Base-by-base conservation (phyloP, 2,888 invertebrate species). In the Tigriopus californicus region DNA sequence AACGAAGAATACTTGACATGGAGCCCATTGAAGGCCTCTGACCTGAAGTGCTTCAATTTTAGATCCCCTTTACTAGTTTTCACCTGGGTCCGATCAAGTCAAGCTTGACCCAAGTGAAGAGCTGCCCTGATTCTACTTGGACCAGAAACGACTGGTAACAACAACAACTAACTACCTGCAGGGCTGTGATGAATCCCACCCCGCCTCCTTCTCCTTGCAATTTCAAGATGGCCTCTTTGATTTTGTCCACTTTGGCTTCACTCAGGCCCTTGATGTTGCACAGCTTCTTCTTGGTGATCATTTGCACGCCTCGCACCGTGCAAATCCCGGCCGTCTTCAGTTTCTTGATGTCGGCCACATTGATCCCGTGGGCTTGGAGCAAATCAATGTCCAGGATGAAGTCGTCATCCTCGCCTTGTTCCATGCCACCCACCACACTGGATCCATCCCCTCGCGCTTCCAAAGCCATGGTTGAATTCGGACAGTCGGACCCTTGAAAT, bases 281-380 rank as follows among this genome's bases (percentile, higher is more conserved):
- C 58, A 86, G 68, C 67, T 79, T 82, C 67, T 82, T 83, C 66
- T 77, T 79, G 13, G 83, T 84, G 1, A 78, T 79, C 86, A 86
- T 86, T 68, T 83, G 82, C 60, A 85, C 75, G 1, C 85, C 86
- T 74, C 83, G 84, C 53, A 86, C 77, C 0, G 85, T 86, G 66
- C 83, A 85, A 66, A 86, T 83, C 63, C 85, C 85, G 52, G 78
- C 77, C 13, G 77, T 74, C 70, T 85, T 84, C 64, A 86, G 70
- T 69, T 82, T 82, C 71, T 83, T 83, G 33, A 86, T 80, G 67
- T 86, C 85, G 3, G 81, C 80, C 51, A 79, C 79, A 44, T 64
- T 64, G 57, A 77, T 77, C 58, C 77, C 77, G 68, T 77, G 76
- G 63, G 72, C 20, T 22, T 49, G 49, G 22, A 49, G 49, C 13